Percentiles rank a stretch among this genome's conserved stretches.
Conservation (phyloP, 2,113 vertebrate genomes). For the Octodon degus region DNA sequence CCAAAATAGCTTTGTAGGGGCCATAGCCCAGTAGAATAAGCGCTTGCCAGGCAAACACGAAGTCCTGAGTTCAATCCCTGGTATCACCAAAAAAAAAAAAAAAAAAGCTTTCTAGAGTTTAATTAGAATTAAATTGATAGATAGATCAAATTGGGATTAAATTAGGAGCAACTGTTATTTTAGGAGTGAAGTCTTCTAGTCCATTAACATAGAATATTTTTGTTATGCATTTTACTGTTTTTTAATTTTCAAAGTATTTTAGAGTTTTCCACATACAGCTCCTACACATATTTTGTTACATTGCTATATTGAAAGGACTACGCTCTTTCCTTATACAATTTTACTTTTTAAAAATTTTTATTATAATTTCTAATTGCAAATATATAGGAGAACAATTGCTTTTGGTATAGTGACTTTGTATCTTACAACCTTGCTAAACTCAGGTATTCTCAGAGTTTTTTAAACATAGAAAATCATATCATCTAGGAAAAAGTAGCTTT, state of each 20-base stretch:
- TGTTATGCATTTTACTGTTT: neutral
- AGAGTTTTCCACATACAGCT: neutral
- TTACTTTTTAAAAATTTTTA: neutral
- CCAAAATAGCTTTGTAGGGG: neutral
- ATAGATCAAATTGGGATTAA: neutral
- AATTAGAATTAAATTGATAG: neutral
- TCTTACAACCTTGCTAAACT: neutral
- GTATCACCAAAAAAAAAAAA: too few species aligned
- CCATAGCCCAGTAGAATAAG: too few species aligned
- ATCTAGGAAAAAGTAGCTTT: conserved; percentile 1
- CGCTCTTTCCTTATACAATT: neutral
- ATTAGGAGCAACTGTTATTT: neutral
- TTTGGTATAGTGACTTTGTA: neutral
- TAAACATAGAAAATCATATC: neutral
- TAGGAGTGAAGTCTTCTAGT: neutral
- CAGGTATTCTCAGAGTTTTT: neutral
- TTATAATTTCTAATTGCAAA: neutral
- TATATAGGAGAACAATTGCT: neutral
- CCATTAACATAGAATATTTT: neutral
- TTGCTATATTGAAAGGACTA: neutral
- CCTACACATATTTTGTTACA: neutral
- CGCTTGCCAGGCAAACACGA: too few species aligned
- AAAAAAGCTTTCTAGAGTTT: neutral
- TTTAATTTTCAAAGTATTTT: neutral
- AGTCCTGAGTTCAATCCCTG: too few species aligned